Base-by-base conservation (phyloP, 1,140 invertebrate genomes). In the Thrips palmi region DNA sequence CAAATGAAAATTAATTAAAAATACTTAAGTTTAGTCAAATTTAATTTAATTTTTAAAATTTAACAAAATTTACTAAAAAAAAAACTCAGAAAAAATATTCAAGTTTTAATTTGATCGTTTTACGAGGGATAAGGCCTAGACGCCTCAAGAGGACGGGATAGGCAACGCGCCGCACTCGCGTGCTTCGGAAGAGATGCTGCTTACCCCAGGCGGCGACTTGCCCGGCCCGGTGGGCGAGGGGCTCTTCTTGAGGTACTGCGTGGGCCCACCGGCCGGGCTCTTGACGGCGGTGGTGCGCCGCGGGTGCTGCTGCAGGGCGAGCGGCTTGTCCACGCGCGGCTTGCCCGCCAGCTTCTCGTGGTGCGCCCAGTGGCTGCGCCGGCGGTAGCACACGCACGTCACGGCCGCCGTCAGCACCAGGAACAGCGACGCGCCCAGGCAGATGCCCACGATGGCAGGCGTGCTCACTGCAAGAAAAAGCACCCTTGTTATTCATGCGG, bases 221-320 rank as follows among this genome's bases (percentile, higher is more conserved):
- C 37, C 64, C 66, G 31, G 68, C n/a, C n/a, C 67, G 0, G 81
- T 85, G 0, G 83, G 84, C 45, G 80, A 85, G 1, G 84, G 83
- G 28, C 76, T 83, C 57, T 88, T 89, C 58, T 85, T 85, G 48
- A 88, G 55, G 54, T 87, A 85, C 52, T 86, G 81, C 17, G 64
- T 55, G 27, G 61, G 56, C 19, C 58, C 67, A 37, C 71, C 70
- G 1, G 73, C 67, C 0, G 68, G 68, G 46, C 65, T 68, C 42
- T 70, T 70, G 2, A 77, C 73, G 0, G 74, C 73, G 0, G 69
- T 73, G 0, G 74, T n/a, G n/a, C n/a, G 72, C 40, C 69, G 64
- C 6, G 69, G 57, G 39, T 70, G 69, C 2, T 65, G 63, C 14
- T 65, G 59, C 45, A 74, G 66, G 2, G 67, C 65, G 39, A 72